phyloP scores from a whole-genome alignment of 2,797 vertebrate genomes.

The Pelobates cultripes region DNA sequence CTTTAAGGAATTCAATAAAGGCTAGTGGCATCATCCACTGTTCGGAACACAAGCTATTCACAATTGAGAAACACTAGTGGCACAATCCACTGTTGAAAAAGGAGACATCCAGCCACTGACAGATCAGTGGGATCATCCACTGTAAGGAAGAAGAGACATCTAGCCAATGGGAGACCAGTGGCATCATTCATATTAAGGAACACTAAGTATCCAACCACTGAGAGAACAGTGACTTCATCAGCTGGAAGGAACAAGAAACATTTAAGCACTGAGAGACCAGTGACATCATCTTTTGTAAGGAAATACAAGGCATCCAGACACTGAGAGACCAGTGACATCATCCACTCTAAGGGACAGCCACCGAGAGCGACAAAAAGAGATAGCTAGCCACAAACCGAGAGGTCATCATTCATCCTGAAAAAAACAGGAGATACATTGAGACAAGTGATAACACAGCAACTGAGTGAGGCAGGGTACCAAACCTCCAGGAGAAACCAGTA shows the following conservation, averaged over 20 bases:
- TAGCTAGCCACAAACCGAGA: too few relatives aligned
- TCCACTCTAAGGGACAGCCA: too few relatives aligned
- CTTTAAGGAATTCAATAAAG: not conserved
- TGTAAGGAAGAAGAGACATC: not conserved
- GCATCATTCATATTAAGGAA: too few relatives aligned
- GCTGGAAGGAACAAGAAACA: not conserved
- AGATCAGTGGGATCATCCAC: not conserved
- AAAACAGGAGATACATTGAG: too few relatives aligned
- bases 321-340: not conserved
- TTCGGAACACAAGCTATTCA: too few relatives aligned
- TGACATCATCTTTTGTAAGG: not conserved
- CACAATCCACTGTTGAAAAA: too few relatives aligned
- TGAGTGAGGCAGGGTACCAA: too few relatives aligned
- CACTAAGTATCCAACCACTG: not conserved
- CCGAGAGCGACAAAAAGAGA: too few relatives aligned
- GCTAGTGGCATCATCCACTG: not conserved
- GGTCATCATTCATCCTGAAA: too few relatives aligned
- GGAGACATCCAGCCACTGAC: not conserved
- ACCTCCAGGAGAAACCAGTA: too few relatives aligned
- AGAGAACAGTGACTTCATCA: slow-evolving; percentile 1
- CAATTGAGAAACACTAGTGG: too few relatives aligned
- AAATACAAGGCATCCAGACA: not conserved
- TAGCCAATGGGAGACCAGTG: not conserved
- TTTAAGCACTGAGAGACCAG: not conserved
- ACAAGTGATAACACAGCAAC: too few relatives aligned